Base-by-base conservation (phyloP, 1,140 invertebrate species). In the Leptinotarsa undecemlineata region DNA sequence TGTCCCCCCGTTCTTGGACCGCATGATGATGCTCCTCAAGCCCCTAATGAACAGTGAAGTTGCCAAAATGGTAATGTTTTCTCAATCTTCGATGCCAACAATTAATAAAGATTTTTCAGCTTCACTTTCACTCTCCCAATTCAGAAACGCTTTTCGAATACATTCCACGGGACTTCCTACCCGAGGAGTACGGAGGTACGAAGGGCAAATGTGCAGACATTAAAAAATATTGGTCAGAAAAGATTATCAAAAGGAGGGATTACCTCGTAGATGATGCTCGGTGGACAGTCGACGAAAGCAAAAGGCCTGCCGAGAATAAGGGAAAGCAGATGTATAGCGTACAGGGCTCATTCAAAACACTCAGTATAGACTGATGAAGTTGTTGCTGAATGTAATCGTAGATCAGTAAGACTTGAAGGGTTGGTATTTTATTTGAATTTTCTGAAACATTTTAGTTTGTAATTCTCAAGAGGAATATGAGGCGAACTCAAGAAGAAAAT, bases 41-140 rank as follows among this genome's bases (percentile, higher is more conserved):
- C 90, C 91, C 0, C 89, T 91, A 73, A 87, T 92, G 26, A 91
- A 90, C 83, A 86, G 88, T 15, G 91, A 92, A 84, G 87, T 92
- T 20, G 85, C 86, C 33, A 85, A 87, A 83, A 82, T 90, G 85
- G 89, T 90, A 85, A 82, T 85, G 8, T 42, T 42, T 33, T 33
- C 6, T 42, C 33, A 42, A 42, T 42, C 33, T 11, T 42, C 8
- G 33, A 42, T 11, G 33, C 8, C 33, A 42, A 42, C 33, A 42
- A 42, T 42, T 11, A 42, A 11, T 42, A 42, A 60, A 23, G n/a
- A 20, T 64, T 77, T 75, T 88, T 76, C 85, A 91, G 87, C 82
- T 89, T 33, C 86, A 88, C 78, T 91, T 91, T 82, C 91, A 92
- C 81, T 85, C 87, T 48, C 87, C 88, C 4, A 88, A 87, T 76